Conservation (phyloP, 2,113 vertebrate genomes). For the Nettapus auritus region DNA sequence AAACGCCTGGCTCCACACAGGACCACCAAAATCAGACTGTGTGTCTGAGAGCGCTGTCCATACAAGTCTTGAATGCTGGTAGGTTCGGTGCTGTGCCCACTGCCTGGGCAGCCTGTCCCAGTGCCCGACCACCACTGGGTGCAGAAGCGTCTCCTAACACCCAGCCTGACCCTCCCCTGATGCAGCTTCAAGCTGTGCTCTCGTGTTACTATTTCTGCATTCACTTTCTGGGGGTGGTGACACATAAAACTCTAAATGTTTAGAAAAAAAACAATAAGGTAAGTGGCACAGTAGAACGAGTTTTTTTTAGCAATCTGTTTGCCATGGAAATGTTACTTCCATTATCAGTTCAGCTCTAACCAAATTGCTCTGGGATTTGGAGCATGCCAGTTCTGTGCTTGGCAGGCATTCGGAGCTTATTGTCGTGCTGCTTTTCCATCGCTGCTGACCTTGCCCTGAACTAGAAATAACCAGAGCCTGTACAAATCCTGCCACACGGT, state of each 20-base stretch:
- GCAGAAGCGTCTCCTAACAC: too few relatives aligned
- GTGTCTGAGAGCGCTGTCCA: too few relatives aligned
- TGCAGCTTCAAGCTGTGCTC: not conserved
- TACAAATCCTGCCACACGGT: not conserved
- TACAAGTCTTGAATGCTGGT: too few relatives aligned
- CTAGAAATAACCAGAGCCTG: conserved; percentile 19
- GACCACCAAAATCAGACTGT: too few relatives aligned
- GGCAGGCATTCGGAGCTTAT: not conserved
- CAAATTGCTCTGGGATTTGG: not conserved
- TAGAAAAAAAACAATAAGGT: not conserved
- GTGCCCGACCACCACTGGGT: too few relatives aligned
- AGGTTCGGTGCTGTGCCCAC: too few relatives aligned
- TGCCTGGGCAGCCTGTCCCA: too few relatives aligned
- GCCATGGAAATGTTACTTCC: not conserved
- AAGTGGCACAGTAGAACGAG: not conserved
- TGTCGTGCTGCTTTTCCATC: not conserved
- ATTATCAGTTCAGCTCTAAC: not conserved
- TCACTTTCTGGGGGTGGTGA: not conserved
- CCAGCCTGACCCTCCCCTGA: too few relatives aligned
- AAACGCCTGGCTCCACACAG: too few relatives aligned
- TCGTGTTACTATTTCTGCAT: not conserved
- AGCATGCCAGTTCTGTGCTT: not conserved
- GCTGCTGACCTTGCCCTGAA: conserved; percentile 38
- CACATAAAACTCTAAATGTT: not conserved
- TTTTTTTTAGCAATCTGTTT: not conserved